Evolutionary conservation across 2,797 vertebrate genomes (phyloP), one percentile per base, ranked within the genome.

Genomic region (Brachyrhaphis roseni): DNA sequence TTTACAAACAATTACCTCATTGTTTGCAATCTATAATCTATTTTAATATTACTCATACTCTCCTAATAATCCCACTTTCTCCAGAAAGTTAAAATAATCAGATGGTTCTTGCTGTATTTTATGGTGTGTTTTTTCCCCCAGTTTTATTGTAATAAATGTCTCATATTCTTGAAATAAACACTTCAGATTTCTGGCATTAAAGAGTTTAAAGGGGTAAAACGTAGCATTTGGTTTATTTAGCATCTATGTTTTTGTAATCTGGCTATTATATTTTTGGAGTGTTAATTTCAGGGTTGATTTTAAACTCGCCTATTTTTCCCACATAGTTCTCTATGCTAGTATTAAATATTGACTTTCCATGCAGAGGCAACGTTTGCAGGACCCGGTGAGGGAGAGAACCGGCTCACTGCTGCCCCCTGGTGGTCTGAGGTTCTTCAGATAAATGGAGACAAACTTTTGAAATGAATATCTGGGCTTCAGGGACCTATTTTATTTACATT

Each of bases 371-470:
- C n/a, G 53, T 55, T 55, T 57, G 26, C 26, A 26, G 51, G 3
- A n/a, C 53, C 26, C 26, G 3, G 8, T 31, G n/a, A 34, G 59
- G 59, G 34, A 8, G 36, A 1, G 36, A 15, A 62, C 15, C 59
- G 31, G 59, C n/a, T 26, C 62, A 26, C 55, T 62, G 75, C 75
- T 83, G 79, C 64, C 77, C 79, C 76, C 81, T 85, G 3, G 57
- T 85, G 82, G 11, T 47, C 39, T 34, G 1, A 55, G 39, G 31
- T 45, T 66, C 34, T 72, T 47, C 34, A 28, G 31, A 12, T 66
- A 4, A 49, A 64, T 36, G 20, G 8, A 34, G 36, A 47, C 11
- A 15, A 71, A 18, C 26, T 55, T 53, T 23, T 12, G 39, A 62
- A 31, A 31, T 31, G 5, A 59, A 15, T 46, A n/a, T 71, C 26